Evolutionary conservation across 2,888 invertebrate genomes (phyloP), one percentile per base, ranked within the genome.

Genomic region (Tigriopus californicus): DNA sequence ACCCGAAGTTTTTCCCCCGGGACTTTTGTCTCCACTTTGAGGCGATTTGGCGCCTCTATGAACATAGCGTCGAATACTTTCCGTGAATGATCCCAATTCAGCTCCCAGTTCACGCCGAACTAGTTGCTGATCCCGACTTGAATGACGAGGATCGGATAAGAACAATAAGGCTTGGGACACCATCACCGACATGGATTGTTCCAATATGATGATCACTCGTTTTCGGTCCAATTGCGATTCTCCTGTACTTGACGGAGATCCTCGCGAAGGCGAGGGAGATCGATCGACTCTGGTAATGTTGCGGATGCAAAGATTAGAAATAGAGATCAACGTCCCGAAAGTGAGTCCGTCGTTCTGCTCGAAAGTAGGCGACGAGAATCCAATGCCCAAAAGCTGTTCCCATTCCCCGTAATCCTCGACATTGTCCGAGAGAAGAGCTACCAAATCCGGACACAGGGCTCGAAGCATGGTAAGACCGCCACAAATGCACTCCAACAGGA

Each of bases 31-130:
- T 18, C 33, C 24, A n/a, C 22, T n/a, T 10, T 51, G 42, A 8
- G 61, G 61, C 6, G 61, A 61, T 11, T 54, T 44, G 15, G 51
- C 33, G n/a, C 57, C 56, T 18, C 61, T 42, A 40, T 61, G 61
- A n/a, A 51, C 58, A 33, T 51, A 58, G 25, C 61, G 18, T 12
- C 61, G 41, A 4, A 61, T 48, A 12, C 41, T 60, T 44, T 58
- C 61, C 18, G 51, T 52, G 41, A 61, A 47, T 18, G 58, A 54
- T 24, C 58, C 58, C 25, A 60, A 42, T 41, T 61, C 61, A 20
- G 61, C 61, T 11, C 61, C 61, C 2, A 61, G 52, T 22, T 61
- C 61, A 41, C 61, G 46, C 20, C 58, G 48, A 6, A 61, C 42
- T 2, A 59, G 41, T 49, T 61, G 61, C 40, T 61, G 58, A n/a